Percentiles rank a stretch among this genome's conserved stretches.
Conservation (phyloP, 2,888 invertebrate species). For the Lampropteryx suffumata region DNA sequence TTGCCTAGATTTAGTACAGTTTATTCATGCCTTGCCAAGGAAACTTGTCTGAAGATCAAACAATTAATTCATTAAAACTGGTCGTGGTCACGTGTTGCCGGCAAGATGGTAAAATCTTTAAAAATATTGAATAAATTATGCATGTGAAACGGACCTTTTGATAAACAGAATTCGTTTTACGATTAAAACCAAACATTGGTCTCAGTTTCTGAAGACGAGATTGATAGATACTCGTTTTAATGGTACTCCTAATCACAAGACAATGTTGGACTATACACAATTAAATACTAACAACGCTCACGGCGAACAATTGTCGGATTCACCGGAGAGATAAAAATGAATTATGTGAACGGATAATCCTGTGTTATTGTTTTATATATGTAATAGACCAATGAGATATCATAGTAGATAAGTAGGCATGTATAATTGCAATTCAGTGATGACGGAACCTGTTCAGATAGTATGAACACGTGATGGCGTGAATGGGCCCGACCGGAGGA, state of each 20-base stretch:
- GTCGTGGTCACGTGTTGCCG: too few relatives aligned
- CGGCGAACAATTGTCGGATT: conserved; percentile 26
- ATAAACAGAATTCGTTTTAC: too few relatives aligned
- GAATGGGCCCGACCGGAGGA: conserved; percentile 1
- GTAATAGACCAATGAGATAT: conserved; percentile 22
- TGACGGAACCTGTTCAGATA: conserved; percentile 1
- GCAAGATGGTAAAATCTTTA: too few relatives aligned
- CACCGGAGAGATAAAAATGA: conserved; percentile 20
- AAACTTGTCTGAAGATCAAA: too few relatives aligned
- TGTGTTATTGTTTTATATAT: conserved; percentile 29
- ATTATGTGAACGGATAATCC: conserved; percentile 32
- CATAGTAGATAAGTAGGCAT: too few relatives aligned
- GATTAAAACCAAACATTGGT: not conserved
- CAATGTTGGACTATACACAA: conserved; percentile 4
- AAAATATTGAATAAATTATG: too few relatives aligned
- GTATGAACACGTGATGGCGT: conserved; percentile 4
- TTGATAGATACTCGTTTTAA: not conserved
- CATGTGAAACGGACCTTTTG: too few relatives aligned
- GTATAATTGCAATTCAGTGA: conserved; percentile 16
- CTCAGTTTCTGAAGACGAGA: not conserved
- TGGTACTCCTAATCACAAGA: not conserved
- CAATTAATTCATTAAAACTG: too few relatives aligned
- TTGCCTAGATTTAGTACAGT: too few relatives aligned
- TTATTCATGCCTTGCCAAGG: too few relatives aligned
- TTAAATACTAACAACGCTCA: not conserved